Evolutionary conservation across 2,113 vertebrate species (phyloP).

Genomic region (Erinaceus europaeus): DNA sequence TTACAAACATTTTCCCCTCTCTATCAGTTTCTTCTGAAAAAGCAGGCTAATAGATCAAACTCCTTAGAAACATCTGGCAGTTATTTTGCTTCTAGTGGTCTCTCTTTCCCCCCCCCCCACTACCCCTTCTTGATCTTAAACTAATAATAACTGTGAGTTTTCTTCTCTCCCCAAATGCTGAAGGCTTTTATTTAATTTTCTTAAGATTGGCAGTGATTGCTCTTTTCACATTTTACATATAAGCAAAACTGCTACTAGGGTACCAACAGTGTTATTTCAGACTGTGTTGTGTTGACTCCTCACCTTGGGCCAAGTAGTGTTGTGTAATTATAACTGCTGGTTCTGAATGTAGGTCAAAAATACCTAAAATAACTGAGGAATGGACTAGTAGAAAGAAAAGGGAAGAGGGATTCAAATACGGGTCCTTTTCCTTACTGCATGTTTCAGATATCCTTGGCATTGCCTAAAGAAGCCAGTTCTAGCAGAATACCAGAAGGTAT

Average conservation of each 20-base stretch:
- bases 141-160: background rate
- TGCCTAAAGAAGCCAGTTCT: background rate
- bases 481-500: background rate
- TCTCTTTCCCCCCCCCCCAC: background rate
- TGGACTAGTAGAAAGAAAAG: background rate
- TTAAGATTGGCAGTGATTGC: background rate
- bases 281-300: conserved; percentile 4
- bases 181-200: background rate
- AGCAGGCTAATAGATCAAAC: background rate
- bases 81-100: background rate
- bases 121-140: background rate
- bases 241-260: background rate
- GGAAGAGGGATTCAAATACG: background rate
- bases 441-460: background rate
- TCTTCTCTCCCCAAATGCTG: conserved; percentile 1
- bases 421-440: background rate
- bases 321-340: background rate
- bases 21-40: background rate
- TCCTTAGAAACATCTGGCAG: background rate
- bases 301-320: background rate
- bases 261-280: background rate
- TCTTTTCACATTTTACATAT: background rate
- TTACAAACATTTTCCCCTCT: conserved; percentile 8
- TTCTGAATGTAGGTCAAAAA: background rate
- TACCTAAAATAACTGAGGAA: background rate